Percentiles rank a stretch among this genome's conserved stretches.
phyloP scores from a whole-genome alignment of 2,113 vertebrate genomes.

The Sardina pilchardus region DNA sequence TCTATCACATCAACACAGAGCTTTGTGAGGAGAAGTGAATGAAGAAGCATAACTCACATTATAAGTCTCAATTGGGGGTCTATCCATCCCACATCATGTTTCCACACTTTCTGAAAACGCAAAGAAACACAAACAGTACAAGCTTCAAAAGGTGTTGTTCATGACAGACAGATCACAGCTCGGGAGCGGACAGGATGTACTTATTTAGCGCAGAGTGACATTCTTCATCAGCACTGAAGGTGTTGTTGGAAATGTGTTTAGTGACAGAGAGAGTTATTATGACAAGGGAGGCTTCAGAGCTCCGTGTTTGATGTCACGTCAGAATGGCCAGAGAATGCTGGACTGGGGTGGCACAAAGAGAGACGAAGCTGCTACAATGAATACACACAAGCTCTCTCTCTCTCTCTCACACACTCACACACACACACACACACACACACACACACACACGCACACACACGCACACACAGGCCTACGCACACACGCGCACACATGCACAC shows the following conservation, averaged over 20 bases:
- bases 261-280: neutral
- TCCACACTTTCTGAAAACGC: conserved; percentile 64
- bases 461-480: neutral
- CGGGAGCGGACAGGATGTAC: neutral
- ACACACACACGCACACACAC: conserved; percentile 16
- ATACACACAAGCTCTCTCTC: conserved; percentile 7
- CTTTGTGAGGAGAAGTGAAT: neutral
- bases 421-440: conserved; percentile 40
- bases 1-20: neutral
- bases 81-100: conserved; percentile 78
- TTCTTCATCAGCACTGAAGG: neutral
- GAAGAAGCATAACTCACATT: conserved; percentile 54
- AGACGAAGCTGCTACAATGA: conserved; percentile 42
- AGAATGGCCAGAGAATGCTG: conserved; percentile 61
- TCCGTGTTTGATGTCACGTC: conserved; percentile 3
- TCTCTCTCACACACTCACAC: neutral
- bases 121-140: conserved; percentile 35
- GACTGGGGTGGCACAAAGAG: conserved; percentile 56
- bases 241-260: neutral
- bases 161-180: neutral
- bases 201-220: neutral
- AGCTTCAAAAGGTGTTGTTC: neutral
- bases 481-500: conserved; percentile 22
- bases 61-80: conserved; percentile 57
- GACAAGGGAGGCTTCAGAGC: neutral